These are phyloP conservation scores for Monodelphis domestica DNA, from an alignment of 2,797 vertebrate species.

Conservation along the genomic window DNA sequence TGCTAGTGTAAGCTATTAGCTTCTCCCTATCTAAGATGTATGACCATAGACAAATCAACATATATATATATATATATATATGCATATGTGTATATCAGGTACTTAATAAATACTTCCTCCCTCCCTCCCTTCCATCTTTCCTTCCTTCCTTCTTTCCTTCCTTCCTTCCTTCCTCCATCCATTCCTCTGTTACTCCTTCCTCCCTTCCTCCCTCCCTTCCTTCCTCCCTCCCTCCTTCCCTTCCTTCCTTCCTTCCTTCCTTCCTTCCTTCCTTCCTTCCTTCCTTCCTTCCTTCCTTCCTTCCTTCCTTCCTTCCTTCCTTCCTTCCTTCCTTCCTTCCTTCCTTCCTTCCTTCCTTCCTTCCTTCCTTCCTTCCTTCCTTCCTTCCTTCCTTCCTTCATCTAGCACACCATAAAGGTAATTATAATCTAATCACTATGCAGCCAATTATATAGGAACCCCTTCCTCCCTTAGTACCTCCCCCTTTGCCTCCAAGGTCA, in stretches of 20 bases:
- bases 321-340: accelerated
- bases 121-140: too few species aligned
- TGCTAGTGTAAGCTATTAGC: neutral
- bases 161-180: too few species aligned
- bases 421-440: neutral
- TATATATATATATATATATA: neutral
- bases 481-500: neutral
- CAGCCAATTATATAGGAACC: neutral
- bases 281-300: too few species aligned
- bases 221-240: too few species aligned
- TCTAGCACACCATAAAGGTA: neutral
- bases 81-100: neutral
- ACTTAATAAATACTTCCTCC: too few species aligned
- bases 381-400: too few species aligned
- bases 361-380: too few species aligned
- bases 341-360: accelerated
- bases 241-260: too few species aligned
- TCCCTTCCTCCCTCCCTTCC: neutral
- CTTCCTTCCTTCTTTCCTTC: neutral
- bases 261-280: accelerated
- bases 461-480: neutral
- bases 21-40: neutral
- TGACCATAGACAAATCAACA: neutral
- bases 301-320: too few species aligned
- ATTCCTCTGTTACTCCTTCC: too few species aligned